Evolutionary conservation across 1,140 invertebrate species (phyloP), one percentile per base, ranked within the genome.

Genomic region (Proctacanthus coquilletti): DNA sequence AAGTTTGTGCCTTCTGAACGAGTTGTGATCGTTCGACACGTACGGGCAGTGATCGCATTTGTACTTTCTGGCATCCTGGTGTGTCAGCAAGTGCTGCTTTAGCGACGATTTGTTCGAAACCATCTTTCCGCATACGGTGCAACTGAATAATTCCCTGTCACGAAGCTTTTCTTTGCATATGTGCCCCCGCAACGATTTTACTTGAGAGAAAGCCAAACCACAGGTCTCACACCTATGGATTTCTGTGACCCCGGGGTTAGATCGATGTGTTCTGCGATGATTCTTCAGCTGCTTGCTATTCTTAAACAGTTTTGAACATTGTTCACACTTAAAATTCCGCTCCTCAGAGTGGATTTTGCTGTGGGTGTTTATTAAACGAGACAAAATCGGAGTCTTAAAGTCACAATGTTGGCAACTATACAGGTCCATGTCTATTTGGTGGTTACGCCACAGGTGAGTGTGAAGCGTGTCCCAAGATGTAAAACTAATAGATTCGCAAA

Each of bases 1-100:
- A 60, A 80, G 77, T 41, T 76, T 73, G 58, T 89, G 86, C 3
- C 84, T 68, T 21, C 84, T 62, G 34, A 88, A 63, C 2, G 83
- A 78, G 52, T 87, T 88, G 56, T 86, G 83, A 53, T 88, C 83
- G 2, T 75, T 70, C 4, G 80, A 76, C 3, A 68, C 62, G 57
- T 86, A 91, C 6, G 66, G 61, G 59, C 88, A 93, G 23, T 67
- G 58, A 20, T 40, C 18, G 27, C 31, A 14, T 18, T 19, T 4
- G n/a, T n/a, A n/a, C n/a, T n/a, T n/a, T n/a, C n/a, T n/a, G n/a
- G n/a, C n/a, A n/a, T n/a, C n/a, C n/a, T 30, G 15, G 36, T 85
- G 82, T 30, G 72, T 75, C 30, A 81, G 60, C 45, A 80, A 62
- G 53, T 89, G 84, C 29, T 85, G 61, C 45, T 73, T 71, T 3